Percentiles rank a stretch among this genome's conserved stretches.
phyloP scores from a whole-genome alignment of 2,113 vertebrate species.

The Australoheros scitulus region DNA sequence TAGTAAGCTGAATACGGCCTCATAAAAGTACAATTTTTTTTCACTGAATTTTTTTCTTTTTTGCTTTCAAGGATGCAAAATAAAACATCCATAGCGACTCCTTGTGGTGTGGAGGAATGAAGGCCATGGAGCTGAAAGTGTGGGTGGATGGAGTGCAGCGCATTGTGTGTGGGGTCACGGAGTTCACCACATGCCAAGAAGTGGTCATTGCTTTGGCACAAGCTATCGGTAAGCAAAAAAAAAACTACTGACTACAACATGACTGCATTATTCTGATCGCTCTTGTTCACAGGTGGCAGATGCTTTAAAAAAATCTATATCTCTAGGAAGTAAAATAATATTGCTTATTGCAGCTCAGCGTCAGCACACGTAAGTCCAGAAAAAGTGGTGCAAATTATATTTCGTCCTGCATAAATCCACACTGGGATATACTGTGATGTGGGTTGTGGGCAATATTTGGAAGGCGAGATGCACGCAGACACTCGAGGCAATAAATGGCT shows the following conservation, averaged over 20 bases:
- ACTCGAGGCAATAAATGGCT: conserved; percentile 53
- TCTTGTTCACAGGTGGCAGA: neutral
- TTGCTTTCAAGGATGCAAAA: conserved; percentile 46
- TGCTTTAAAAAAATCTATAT: neutral
- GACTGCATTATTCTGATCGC: neutral
- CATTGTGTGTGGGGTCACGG: conserved; percentile 95
- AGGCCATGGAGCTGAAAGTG: conserved; percentile 96
- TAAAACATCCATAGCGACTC: conserved; percentile 30
- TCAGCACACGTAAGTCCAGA: neutral
- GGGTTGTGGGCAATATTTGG: conserved; percentile 18
- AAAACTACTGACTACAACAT: neutral
- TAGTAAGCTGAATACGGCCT: neutral
- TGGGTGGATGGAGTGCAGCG: conserved; percentile 98
- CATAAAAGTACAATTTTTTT: neutral
- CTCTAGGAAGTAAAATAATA: neutral
- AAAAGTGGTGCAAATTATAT: conserved; percentile 3
- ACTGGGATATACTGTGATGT: conserved; percentile 9
- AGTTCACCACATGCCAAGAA: conserved; percentile 97
- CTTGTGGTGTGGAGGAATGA: conserved; percentile 71
- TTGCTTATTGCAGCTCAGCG: neutral
- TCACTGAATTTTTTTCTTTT: neutral
- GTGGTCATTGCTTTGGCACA: conserved; percentile 97
- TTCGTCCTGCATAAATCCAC: conserved; percentile 17
- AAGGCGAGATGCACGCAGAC: conserved; percentile 27
- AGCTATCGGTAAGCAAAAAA: conserved; percentile 88